Evolutionary conservation across 1,140 invertebrate species (phyloP).

Genomic region (Eupeodes corollae): DNA sequence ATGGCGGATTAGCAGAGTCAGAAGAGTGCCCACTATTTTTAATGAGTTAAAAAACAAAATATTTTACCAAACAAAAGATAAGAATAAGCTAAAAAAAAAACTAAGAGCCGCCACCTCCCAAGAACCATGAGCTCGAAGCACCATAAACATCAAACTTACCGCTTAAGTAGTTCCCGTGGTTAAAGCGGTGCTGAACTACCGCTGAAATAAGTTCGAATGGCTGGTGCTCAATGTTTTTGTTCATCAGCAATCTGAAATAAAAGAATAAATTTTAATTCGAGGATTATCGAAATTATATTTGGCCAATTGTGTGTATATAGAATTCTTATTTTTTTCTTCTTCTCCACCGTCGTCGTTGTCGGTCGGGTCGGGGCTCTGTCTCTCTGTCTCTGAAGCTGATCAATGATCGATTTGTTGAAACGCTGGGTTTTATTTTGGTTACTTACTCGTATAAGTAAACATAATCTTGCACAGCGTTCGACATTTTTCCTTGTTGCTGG

Average conservation of each 20-base stretch:
- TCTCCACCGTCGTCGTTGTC: too few relatives aligned
- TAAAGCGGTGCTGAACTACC: constrained; percentile 2
- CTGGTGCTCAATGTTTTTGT: constrained; percentile 4
- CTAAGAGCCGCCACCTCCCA: too few relatives aligned
- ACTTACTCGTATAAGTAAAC: constrained; percentile 2
- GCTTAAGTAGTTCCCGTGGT: constrained; percentile 2
- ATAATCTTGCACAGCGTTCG: constrained; percentile 1
- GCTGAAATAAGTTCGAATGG: constrained; percentile 4
- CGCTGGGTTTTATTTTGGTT: too few relatives aligned
- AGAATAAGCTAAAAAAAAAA: too few relatives aligned
- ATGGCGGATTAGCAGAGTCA: constrained; percentile 1
- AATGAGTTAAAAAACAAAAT: not conserved
- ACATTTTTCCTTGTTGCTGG: not conserved
- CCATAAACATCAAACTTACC: not conserved
- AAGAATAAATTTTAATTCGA: not conserved
- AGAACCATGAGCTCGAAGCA: too few relatives aligned
- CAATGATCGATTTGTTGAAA: too few relatives aligned
- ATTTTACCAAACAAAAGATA: too few relatives aligned
- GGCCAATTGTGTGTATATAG: too few relatives aligned
- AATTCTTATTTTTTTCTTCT: too few relatives aligned
- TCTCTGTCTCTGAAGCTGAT: too few relatives aligned
- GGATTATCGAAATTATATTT: too few relatives aligned
- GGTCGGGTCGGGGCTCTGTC: too few relatives aligned
- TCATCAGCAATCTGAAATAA: constrained; percentile 3
- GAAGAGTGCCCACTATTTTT: constrained; percentile 3